phyloP scores from a whole-genome alignment of 1,140 invertebrate genomes.

The Rhagoletis zephyria region DNA sequence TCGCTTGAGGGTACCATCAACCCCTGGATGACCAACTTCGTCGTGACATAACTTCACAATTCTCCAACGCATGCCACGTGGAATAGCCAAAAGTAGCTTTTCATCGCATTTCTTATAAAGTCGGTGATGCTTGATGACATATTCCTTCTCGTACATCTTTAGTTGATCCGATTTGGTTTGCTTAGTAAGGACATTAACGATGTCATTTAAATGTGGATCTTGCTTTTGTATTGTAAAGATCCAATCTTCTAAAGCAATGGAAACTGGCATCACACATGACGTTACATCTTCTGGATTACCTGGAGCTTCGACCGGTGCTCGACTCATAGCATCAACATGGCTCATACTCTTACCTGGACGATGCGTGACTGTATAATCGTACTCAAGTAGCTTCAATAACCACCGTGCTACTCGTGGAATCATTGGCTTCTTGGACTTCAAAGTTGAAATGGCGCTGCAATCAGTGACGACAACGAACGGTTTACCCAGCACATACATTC shows the following conservation, averaged over 20 bases:
- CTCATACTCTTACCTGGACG: constrained; percentile 29
- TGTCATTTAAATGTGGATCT: too few species aligned
- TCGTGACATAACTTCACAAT: constrained; percentile 58
- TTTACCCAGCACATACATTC: too few species aligned
- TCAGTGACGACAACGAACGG: too few species aligned
- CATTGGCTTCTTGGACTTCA: too few species aligned
- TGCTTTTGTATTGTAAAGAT: constrained; percentile 34
- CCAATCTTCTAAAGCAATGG: background rate
- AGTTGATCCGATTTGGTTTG: too few species aligned
- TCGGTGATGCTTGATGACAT: background rate
- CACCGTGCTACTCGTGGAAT: too few species aligned
- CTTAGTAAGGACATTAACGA: too few species aligned
- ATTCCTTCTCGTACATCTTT: too few species aligned
- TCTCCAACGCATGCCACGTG: background rate
- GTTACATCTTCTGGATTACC: background rate
- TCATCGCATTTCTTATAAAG: background rate
- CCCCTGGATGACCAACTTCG: constrained; percentile 60
- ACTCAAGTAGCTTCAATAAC: too few species aligned
- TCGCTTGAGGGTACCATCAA: constrained; percentile 57
- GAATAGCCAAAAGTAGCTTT: background rate
- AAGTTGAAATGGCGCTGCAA: too few species aligned
- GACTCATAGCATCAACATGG: constrained; percentile 61
- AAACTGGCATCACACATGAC: background rate
- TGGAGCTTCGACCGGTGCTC: background rate
- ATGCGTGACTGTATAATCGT: too few species aligned